Evolutionary conservation across 1,140 invertebrate genomes (phyloP).

Genomic region (Chironomus tepperi): DNA sequence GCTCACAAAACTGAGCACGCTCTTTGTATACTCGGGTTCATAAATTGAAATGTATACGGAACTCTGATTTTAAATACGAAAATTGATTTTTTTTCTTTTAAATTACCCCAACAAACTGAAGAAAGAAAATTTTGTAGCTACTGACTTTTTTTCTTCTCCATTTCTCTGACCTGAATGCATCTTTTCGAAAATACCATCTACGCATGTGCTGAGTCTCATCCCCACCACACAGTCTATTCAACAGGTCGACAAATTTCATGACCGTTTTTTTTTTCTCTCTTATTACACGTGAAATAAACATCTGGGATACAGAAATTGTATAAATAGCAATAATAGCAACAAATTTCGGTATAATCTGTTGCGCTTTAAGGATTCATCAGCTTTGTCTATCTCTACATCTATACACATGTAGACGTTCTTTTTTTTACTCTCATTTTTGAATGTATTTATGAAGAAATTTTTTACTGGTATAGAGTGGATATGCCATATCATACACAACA

Average conservation of each 20-base stretch:
- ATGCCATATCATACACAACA: too few species aligned
- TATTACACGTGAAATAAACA: slow-evolving; percentile 13
- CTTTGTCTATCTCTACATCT: neutral
- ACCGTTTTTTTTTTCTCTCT: neutral
- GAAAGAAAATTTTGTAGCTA: too few species aligned
- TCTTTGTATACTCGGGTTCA: too few species aligned
- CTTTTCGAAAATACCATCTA: neutral
- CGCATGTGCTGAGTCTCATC: neutral
- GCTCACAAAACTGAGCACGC: too few species aligned
- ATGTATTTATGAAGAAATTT: too few species aligned
- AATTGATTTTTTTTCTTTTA: too few species aligned
- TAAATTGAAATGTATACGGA: too few species aligned
- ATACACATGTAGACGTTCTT: too few species aligned
- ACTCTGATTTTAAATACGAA: too few species aligned
- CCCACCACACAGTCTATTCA: neutral
- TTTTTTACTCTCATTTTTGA: too few species aligned
- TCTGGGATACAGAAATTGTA: slow-evolving; percentile 12
- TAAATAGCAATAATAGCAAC: slow-evolving; percentile 9
- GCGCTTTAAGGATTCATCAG: neutral
- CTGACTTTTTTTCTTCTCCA: neutral
- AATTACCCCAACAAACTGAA: too few species aligned
- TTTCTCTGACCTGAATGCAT: slow-evolving; percentile 6
- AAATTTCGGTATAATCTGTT: neutral
- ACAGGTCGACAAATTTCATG: slow-evolving; percentile 6
- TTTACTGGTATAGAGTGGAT: too few species aligned